Percentiles rank a stretch among this genome's conserved stretches.
These are phyloP conservation scores for Anas georgica DNA, from an alignment of 2,797 vertebrate genomes.

Conservation along the genomic window DNA sequence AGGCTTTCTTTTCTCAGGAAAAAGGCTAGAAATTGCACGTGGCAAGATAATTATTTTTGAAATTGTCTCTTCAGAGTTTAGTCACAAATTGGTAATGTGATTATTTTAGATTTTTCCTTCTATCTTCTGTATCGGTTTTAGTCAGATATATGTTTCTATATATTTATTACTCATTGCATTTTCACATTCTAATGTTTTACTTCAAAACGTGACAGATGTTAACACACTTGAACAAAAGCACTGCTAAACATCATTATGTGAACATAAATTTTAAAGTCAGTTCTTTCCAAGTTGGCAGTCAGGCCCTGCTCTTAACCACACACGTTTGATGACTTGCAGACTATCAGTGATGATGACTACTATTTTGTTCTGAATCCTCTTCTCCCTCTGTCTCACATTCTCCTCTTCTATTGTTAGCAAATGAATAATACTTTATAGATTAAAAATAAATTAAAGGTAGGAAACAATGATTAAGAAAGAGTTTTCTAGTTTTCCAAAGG, in stretches of 20 bases:
- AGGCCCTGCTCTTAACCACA: not conserved
- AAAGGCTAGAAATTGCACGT: not conserved
- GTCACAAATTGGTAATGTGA: not conserved
- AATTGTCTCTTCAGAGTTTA: not conserved
- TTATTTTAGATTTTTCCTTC: not conserved
- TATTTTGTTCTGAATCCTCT: not conserved
- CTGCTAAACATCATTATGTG: not conserved
- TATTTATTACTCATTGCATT: not conserved
- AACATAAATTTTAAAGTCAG: not conserved
- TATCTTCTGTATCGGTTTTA: not conserved
- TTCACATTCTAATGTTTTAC: not conserved
- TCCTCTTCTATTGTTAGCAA: not conserved
- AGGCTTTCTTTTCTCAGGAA: not conserved
- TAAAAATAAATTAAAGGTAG: not conserved
- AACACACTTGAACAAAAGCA: not conserved
- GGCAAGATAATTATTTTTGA: not conserved
- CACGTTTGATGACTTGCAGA: not conserved
- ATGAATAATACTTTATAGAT: not conserved
- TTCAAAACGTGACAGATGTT: not conserved
- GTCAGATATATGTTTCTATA: not conserved
- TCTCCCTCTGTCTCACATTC: not conserved
- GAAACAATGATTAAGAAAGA: not conserved
- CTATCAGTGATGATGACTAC: not conserved
- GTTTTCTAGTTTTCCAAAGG: not conserved
- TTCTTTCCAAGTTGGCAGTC: not conserved